These are phyloP conservation scores for Papilio elwesi DNA, from an alignment of 2,888 invertebrate genomes.

Conservation along the genomic window DNA sequence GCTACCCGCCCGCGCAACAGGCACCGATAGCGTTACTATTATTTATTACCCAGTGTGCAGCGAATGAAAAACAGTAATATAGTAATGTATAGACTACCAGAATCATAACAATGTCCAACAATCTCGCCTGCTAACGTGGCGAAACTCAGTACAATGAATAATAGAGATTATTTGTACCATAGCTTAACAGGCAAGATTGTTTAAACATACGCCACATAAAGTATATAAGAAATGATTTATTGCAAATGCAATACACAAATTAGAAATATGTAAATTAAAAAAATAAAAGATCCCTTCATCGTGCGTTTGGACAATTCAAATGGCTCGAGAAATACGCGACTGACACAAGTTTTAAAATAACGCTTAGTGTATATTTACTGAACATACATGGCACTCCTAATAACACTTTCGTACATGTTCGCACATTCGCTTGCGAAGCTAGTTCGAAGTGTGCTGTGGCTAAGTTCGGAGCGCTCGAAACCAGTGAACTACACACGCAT, in stretches of 20 bases:
- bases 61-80: background rate
- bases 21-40: too few relatives aligned
- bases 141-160: background rate
- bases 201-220: background rate
- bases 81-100: constrained; percentile 28
- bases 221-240: background rate
- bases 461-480: background rate
- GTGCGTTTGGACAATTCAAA: background rate
- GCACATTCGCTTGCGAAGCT: background rate
- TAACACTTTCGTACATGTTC: background rate
- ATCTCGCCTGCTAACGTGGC: background rate
- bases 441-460: background rate
- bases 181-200: background rate
- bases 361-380: constrained; percentile 2
- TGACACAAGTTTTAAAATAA: constrained; percentile 15
- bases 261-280: background rate
- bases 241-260: background rate
- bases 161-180: background rate
- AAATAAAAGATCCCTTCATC: too few relatives aligned
- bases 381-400: too few relatives aligned
- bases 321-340: too few relatives aligned
- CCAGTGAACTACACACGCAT: background rate
- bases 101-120: background rate
- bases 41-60: too few relatives aligned
- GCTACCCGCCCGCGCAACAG: too few relatives aligned